These are phyloP conservation scores for Agrochola circellaris DNA, from an alignment of 2,888 invertebrate species.

Conservation along the genomic window DNA sequence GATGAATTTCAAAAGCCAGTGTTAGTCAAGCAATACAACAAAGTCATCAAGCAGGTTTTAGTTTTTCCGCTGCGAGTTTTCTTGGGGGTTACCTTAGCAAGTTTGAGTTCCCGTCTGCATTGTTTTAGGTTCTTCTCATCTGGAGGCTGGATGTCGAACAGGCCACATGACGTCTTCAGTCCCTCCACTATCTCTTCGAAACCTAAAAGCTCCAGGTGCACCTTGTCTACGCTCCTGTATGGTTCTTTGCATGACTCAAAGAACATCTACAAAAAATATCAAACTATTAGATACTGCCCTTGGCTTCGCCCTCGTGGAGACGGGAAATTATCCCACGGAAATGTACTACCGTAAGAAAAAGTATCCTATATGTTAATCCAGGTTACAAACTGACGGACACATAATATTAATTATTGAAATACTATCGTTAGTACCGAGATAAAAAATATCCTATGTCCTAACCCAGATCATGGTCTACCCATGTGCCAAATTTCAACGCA, in stretches of 20 bases:
- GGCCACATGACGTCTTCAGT: constrained; percentile 93
- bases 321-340: background rate
- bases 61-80: background rate
- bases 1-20: constrained; percentile 2
- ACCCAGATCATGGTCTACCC: too few species aligned
- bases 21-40: background rate
- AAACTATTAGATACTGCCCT: background rate
- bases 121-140: constrained; percentile 95
- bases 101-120: constrained; percentile 94
- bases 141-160: constrained; percentile 96
- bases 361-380: too few species aligned
- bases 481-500: too few species aligned
- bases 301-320: background rate
- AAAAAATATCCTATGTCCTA: too few species aligned
- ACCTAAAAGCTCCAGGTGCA: constrained; percentile 91
- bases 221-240: constrained; percentile 93
- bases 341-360: too few species aligned
- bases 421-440: too few species aligned
- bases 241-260: constrained; percentile 92
- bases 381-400: too few species aligned
- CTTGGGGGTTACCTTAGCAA: constrained; percentile 91
- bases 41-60: background rate
- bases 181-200: constrained; percentile 93
- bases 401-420: too few species aligned
- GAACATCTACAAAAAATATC: constrained; percentile 86